Evolutionary conservation across 1,140 invertebrate species (phyloP).

Genomic region (Tetragonula clypearis): DNA sequence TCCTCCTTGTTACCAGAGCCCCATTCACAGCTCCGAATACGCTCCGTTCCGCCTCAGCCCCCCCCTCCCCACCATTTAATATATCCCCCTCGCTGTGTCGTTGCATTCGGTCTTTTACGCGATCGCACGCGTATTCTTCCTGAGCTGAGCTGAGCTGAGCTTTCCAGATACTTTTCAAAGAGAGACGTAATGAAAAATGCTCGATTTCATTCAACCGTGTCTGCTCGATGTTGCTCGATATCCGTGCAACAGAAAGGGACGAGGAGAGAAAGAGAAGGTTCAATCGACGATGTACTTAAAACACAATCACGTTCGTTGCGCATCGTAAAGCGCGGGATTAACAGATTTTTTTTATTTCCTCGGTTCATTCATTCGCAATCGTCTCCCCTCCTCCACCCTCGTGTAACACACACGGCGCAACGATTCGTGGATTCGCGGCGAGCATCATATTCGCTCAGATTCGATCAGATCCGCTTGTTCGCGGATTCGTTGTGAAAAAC

Average conservation of each 20-base stretch:
- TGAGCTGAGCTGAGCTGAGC: too few relatives aligned
- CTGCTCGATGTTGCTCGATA: not conserved
- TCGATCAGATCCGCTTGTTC: too few relatives aligned
- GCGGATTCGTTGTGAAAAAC: too few relatives aligned
- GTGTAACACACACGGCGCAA: too few relatives aligned
- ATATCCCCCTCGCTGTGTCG: not conserved
- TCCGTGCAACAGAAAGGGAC: not conserved
- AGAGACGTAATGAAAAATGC: not conserved
- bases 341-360: not conserved
- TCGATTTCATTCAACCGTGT: not conserved
- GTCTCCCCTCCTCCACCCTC: too few relatives aligned
- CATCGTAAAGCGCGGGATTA: not conserved
- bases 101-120: not conserved
- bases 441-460: too few relatives aligned
- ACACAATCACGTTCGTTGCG: not conserved
- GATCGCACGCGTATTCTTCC: not conserved
- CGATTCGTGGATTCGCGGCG: too few relatives aligned
- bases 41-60: not conserved
- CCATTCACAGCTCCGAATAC: slow-evolving; percentile 6
- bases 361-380: not conserved
- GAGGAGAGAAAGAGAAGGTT: too few relatives aligned
- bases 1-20: not conserved
- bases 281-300: not conserved
- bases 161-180: not conserved
- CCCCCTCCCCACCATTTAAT: not conserved